Base-by-base conservation (phyloP, 2,888 invertebrate species). In the Pachymerium ferrugineum region DNA sequence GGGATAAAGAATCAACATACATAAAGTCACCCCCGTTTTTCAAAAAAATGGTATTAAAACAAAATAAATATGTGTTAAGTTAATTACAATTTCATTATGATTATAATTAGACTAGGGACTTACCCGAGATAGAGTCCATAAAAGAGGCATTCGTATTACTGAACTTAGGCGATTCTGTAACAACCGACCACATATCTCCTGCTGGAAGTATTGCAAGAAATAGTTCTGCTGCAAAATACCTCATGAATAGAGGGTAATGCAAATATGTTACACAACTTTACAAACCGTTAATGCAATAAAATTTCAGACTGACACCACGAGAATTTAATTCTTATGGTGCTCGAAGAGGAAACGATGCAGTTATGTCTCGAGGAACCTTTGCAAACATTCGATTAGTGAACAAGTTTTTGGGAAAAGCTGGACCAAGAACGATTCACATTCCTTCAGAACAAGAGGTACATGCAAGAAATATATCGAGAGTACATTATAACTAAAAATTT, bases 251-350 rank as follows among this genome's bases (percentile, higher is more conserved):
- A 78, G 91, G 90, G 91, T 91, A 79, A 81, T n/a, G n/a, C 84
- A 82, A 3, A 72, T n/a, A n/a, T 5, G 22, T 6, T 54, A 8
- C 16, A 30, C 25, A 72, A 38, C 68, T 42, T 3, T 74, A 62
- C 6, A 6, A 54, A 29, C 30, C 12, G 14, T 5, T 29, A 29
- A 10, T 70, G 14, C 25, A 29, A 22, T 12, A 12, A 22, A 76
- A 73, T 79, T 80, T 38, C 81, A 91, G 93, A 0, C 81, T 98
- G 14, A 92, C 92, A 0, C 95, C 97, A 0, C 88, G 90, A 75
- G 97, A 98, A 80, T 99, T 98, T 83, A 99, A 99, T 85, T 97
- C 98, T 0, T 99, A 99, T 83, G 99, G 98, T 0, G 93, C 97
- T 0, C 88, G 98, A 5, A 89, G 98, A 78, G 99, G 98, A 42